Base-by-base conservation (phyloP, 1,140 invertebrate genomes). In the Samia ricini region DNA sequence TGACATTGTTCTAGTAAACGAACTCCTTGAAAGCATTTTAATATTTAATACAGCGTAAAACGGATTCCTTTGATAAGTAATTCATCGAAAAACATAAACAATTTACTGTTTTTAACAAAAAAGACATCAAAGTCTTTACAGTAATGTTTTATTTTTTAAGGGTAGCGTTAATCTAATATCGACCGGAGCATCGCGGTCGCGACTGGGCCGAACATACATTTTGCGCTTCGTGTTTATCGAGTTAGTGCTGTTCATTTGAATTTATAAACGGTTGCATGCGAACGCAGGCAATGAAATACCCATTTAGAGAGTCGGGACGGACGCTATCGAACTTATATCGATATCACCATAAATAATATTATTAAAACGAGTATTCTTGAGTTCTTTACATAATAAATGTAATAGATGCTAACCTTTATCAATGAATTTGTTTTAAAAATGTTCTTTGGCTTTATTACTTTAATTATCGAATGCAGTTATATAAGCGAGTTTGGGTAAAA, bases 231-330 rank as follows among this genome's bases (percentile, higher is more conserved):
- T 26, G 26, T 26, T 26, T 26, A 26, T 42, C 33, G 10, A 15
- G 33, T 42, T 42, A 42, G 33, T 64, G 65, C 64, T 57, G 62
- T 57, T 60, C 73, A 77, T 81, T 79, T 81, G 72, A 79, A 79
- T 81, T 68, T 77, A 76, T 79, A 82, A 76, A 76, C 64, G 69
- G 60, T 68, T 68, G 66, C 69, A 72, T 73, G 74, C 61, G 62
- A 76, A 66, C 74, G 71, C 63, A 54, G 74, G 59, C 66, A 75
- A 73, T 76, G 76, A 74, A 79, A 73, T 71, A 69, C 62, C 72
- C 72, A 78, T 79, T 74, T 71, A 70, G 56, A n/a, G 21, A 12
- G 15, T 42, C 4, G 33, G 33, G 33, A 12, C n/a, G 8, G 4
- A 3, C 33, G 33, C 10, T 42, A 42, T 42, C n/a, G 7, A 42